Base-by-base conservation (phyloP, 2,888 invertebrate species). In the Microplitis manilae region DNA sequence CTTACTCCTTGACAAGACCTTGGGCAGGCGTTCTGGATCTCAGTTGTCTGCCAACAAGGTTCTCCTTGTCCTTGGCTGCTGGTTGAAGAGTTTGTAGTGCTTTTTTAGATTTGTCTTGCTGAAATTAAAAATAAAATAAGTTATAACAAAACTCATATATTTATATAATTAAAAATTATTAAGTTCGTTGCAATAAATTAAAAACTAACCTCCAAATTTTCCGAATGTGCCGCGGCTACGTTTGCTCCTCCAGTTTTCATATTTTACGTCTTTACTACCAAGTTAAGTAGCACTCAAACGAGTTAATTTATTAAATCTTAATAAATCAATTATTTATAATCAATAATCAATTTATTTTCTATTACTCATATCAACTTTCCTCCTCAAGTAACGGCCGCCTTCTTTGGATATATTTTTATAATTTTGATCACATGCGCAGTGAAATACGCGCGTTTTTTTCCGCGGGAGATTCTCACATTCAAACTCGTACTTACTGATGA, bases 1-100 rank as follows among this genome's bases (percentile, higher is more conserved):
- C 80, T 83, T 75, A 84, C 84, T 84, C 80, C 82, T 85, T 84
- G 62, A 83, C 38, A 40, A 73, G 70, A 65, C 80, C 81, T 78
- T 83, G 83, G n/a, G 79, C 77, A 6, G 81, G 68, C 61, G 81
- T 75, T 17, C 85, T 79, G 70, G 88, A 87, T 76, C 86, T 83
- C 4, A 87, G 82, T 50, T 82, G 81, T 75, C 95, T 93, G 84
- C 95, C 90, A 76, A 91, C 90, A 82, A 95, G 91, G 90, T 96
- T 96, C 91, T 96, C 95, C 87, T 94, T 94, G 85, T 95, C 94
- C 69, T 91, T 92, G 59, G 95, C 94, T 68, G 93, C 91, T 79
- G 92, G 93, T 89, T 96, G 96, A 80, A 96, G 89, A 40, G 94
- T 93, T 90, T 94, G 95, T n/a, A 96, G 91, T 38, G 94, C 94